Evolutionary conservation across 1,140 invertebrate genomes (phyloP).

Genomic region (Hirudo medicinalis): DNA sequence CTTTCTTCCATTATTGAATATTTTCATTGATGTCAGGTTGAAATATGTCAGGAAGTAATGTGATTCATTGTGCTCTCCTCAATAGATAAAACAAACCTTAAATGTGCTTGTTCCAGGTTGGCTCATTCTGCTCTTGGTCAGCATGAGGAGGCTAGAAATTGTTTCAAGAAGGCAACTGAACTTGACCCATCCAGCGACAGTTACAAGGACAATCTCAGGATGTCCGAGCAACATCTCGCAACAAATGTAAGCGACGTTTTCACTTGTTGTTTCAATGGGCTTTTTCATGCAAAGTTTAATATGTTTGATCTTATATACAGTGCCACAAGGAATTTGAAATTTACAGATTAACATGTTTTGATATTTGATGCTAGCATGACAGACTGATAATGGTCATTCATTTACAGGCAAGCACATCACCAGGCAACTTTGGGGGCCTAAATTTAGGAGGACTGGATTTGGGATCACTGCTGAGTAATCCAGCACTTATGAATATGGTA

Average conservation of each 20-base stretch:
- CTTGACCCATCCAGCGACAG: slow-evolving; percentile 23
- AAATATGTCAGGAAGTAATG: no score
- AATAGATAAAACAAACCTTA: no score
- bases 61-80: no score
- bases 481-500: slow-evolving; percentile 37
- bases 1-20: background rate
- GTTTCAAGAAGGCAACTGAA: slow-evolving; percentile 22
- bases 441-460: slow-evolving; percentile 31
- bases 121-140: slow-evolving; percentile 22
- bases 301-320: no score
- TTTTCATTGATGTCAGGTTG: no score
- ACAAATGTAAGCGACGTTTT: slow-evolving; percentile 1
- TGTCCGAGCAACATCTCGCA: slow-evolving; percentile 17
- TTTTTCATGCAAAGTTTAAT: background rate
- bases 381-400: no score
- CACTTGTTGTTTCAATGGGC: background rate
- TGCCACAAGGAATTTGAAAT: no score
- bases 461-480: slow-evolving; percentile 32
- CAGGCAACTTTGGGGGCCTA: slow-evolving; percentile 23
- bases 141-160: slow-evolving; percentile 19
- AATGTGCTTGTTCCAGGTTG: slow-evolving; percentile 14
- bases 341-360: no score
- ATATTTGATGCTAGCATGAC: no score
- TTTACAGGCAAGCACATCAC: background rate
- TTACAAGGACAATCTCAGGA: slow-evolving; percentile 21